Conservation (phyloP, 2,113 vertebrate species). For the Pavo muticus region DNA sequence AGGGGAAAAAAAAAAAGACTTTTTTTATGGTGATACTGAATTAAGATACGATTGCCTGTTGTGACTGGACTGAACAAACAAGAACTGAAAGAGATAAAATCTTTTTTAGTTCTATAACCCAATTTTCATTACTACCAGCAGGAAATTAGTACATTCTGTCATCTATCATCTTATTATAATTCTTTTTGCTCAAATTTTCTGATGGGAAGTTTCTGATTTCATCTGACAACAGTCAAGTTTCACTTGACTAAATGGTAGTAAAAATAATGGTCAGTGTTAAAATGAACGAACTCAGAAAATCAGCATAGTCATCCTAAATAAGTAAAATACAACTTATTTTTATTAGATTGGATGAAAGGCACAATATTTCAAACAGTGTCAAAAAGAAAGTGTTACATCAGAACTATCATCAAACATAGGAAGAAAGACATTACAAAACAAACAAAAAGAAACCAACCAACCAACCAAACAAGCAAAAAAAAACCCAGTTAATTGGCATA, state of each 20-base stretch:
- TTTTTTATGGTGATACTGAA: not conserved
- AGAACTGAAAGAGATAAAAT: not conserved
- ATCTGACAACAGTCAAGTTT: not conserved
- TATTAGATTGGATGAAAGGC: not conserved
- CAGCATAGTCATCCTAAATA: not conserved
- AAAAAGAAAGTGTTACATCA: not conserved
- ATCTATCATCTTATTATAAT: not conserved
- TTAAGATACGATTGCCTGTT: not conserved
- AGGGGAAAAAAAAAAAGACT: not conserved
- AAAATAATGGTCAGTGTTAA: not conserved
- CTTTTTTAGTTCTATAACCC: not conserved
- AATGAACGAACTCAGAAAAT: not conserved
- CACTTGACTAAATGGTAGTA: not conserved
- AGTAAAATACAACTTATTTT: not conserved
- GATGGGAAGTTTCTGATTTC: not conserved
- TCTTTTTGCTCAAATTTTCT: not conserved
- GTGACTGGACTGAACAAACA: not conserved
- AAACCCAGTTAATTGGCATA: not conserved
- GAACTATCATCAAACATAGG: not conserved
- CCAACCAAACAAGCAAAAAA: rapidly evolving
- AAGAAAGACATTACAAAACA: not conserved
- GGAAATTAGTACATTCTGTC: not conserved
- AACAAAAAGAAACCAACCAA: not conserved
- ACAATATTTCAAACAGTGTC: not conserved
- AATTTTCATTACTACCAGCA: not conserved